These are phyloP conservation scores for Hestina assimilis DNA, from an alignment of 1,140 invertebrate genomes.

Conservation along the genomic window DNA sequence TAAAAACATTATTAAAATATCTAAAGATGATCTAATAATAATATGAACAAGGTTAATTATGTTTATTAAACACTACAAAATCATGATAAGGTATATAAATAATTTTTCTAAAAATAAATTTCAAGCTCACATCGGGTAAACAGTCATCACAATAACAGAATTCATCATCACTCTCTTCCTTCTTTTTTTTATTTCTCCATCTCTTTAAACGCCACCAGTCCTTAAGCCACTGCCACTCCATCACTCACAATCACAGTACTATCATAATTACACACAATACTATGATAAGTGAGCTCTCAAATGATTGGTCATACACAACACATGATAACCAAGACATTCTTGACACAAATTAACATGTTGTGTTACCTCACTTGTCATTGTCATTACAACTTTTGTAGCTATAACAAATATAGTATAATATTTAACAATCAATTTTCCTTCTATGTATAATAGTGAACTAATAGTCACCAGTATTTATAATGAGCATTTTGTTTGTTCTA, in stretches of 20 bases:
- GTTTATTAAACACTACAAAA: slow-evolving; percentile 10
- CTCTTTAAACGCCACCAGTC: slow-evolving; percentile 87
- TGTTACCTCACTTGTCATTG: slow-evolving; percentile 73
- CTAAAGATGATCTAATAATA: no score
- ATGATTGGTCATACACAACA: slow-evolving; percentile 54
- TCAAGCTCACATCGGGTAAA: slow-evolving; percentile 79
- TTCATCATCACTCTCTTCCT: slow-evolving; percentile 79
- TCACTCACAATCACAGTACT: slow-evolving; percentile 60
- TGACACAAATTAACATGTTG: slow-evolving; percentile 68
- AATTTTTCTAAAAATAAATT: neutral
- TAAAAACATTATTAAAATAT: no score
- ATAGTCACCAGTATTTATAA: slow-evolving; percentile 9
- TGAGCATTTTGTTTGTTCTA: slow-evolving; percentile 1
- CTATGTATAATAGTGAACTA: slow-evolving; percentile 25
- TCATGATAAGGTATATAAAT: neutral
- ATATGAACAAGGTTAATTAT: slow-evolving; percentile 1
- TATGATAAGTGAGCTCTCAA: slow-evolving; percentile 49
- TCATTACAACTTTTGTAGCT: slow-evolving; percentile 34
- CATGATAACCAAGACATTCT: slow-evolving; percentile 68
- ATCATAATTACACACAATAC: slow-evolving; percentile 47
- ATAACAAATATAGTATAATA: neutral
- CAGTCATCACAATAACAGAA: slow-evolving; percentile 87
- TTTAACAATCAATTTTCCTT: slow-evolving; percentile 19
- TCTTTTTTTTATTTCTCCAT: slow-evolving; percentile 80
- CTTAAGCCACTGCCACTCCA: slow-evolving; percentile 88